These are phyloP conservation scores for Paracentrotus lividus DNA, from an alignment of 53 echinoderm and acorn worm genomes.

Conservation along the genomic window DNA sequence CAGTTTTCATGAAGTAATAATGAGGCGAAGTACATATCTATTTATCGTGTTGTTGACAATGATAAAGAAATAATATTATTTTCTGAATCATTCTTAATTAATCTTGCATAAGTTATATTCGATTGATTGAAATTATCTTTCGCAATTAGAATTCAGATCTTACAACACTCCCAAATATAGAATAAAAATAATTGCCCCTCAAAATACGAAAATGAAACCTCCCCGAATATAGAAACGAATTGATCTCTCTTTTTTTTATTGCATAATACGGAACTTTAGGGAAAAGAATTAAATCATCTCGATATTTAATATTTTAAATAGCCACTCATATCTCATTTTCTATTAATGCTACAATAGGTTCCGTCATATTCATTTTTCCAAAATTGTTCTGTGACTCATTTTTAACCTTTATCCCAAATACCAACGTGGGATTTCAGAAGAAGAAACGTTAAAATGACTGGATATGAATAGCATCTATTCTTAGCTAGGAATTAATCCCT, in stretches of 20 bases:
- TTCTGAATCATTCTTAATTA: too few species aligned
- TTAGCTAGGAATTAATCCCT: not conserved
- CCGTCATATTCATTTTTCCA: not conserved
- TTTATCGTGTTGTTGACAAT: too few species aligned
- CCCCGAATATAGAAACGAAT: not conserved
- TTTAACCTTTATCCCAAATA: not conserved
- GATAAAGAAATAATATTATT: too few species aligned
- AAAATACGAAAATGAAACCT: too few species aligned
- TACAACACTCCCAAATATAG: too few species aligned
- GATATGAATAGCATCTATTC: constrained; percentile 16
- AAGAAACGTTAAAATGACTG: not conserved
- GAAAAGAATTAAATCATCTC: not conserved
- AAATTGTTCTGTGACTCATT: not conserved
- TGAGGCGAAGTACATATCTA: too few species aligned
- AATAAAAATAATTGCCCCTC: too few species aligned
- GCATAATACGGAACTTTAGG: too few species aligned
- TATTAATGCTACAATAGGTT: not conserved
- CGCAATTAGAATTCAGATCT: too few species aligned
- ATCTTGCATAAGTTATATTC: too few species aligned
- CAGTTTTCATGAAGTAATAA: too few species aligned
- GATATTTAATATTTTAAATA: not conserved
- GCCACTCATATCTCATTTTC: not conserved
- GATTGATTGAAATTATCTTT: too few species aligned
- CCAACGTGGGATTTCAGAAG: not conserved
- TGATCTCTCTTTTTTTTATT: not conserved